phyloP scores from a whole-genome alignment of 2,888 invertebrate genomes.

The Leptopilina syphax region DNA sequence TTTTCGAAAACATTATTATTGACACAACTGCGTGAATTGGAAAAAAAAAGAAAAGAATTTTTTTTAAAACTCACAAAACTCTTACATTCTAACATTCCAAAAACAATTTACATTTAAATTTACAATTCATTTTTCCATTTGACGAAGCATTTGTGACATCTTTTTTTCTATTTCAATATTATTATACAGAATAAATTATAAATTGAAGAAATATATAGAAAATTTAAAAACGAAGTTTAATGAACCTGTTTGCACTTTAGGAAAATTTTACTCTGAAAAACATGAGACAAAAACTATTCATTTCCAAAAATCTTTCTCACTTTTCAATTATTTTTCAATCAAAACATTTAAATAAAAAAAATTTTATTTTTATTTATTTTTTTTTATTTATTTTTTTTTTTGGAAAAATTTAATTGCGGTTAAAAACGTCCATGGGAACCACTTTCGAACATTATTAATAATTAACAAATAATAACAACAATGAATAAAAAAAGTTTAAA shows the following conservation, averaged over 20 bases:
- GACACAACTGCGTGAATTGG: not conserved
- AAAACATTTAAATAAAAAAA: too few species aligned
- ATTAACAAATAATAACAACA: too few species aligned
- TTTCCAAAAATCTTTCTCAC: not conserved
- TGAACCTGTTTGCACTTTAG: too few species aligned
- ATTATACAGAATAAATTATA: not conserved
- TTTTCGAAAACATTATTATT: not conserved
- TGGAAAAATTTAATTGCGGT: too few species aligned
- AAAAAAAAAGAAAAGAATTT: too few species aligned
- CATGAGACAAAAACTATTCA: too few species aligned
- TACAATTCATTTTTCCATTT: not conserved
- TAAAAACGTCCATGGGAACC: too few species aligned
- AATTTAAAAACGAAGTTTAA: not conserved
- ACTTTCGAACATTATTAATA: too few species aligned
- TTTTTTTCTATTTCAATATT: not conserved
- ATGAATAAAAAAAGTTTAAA: conserved; percentile 29
- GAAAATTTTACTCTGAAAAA: too few species aligned
- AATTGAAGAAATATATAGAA: not conserved
- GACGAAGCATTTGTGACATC: not conserved
- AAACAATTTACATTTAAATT: conserved; percentile 2
- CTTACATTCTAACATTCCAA: not conserved
- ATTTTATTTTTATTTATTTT: too few species aligned
- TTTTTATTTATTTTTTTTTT: too few species aligned
- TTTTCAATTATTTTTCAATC: not conserved
- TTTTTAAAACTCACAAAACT: not conserved